Conservation (phyloP, 92 coral and sea anemone genomes). For the Paramuricea clavata region DNA sequence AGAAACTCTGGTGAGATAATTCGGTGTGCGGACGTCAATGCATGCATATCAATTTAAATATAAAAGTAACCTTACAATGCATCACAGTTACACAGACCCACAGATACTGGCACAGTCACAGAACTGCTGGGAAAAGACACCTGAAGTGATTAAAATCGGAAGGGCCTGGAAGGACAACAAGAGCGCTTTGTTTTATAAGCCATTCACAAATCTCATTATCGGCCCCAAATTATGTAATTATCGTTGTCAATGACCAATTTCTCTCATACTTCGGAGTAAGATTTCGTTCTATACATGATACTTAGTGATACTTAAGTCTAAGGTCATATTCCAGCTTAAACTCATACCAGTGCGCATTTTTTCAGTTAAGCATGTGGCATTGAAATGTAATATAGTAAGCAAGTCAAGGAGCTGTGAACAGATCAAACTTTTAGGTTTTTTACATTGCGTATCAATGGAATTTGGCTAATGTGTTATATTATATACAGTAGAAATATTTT, state of each 20-base stretch:
- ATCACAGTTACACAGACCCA: neutral
- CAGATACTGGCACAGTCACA: neutral
- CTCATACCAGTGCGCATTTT: neutral
- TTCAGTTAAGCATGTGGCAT: neutral
- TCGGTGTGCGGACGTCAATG: neutral
- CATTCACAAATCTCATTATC: neutral
- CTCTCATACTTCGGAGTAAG: neutral
- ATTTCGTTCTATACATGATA: neutral
- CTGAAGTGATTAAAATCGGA: slow-evolving; percentile 1
- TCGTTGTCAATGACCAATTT: neutral
- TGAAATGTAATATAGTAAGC: neutral
- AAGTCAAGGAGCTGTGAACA: neutral
- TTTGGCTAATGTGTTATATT: neutral
- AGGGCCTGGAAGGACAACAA: slow-evolving; percentile 3
- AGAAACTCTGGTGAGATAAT: slow-evolving; percentile 9
- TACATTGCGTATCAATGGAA: neutral
- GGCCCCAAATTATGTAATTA: neutral
- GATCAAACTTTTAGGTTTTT: neutral
- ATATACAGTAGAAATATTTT: neutral
- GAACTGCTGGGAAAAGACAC: neutral
- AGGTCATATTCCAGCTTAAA: slow-evolving; percentile 2
- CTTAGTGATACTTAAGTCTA: neutral
- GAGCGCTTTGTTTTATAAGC: neutral
- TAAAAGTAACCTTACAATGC: neutral
- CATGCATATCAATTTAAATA: neutral